A percentile compares a stretch with the other conserved stretches of the same genome.
Evolutionary conservation across 2,113 vertebrate species (phyloP).

Genomic region (Tenrec ecaudatus): DNA sequence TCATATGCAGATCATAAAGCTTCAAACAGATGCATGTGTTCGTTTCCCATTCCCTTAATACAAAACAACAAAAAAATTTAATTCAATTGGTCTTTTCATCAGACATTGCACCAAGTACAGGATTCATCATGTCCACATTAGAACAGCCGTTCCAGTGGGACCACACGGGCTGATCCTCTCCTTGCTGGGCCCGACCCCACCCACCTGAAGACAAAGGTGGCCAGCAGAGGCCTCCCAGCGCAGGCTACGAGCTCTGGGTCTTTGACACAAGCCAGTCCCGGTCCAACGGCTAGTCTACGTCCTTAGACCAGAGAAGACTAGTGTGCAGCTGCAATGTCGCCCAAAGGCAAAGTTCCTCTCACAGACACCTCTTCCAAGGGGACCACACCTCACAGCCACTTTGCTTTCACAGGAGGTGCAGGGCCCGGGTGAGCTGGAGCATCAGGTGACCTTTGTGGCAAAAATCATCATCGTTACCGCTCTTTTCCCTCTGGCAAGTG

Average conservation of each 20-base stretch:
- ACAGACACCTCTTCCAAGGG: neutral
- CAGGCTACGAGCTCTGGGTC: constrained; percentile 53
- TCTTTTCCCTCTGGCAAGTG: constrained; percentile 73
- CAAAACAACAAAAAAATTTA: constrained; percentile 38
- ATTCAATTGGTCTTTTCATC: constrained; percentile 57
- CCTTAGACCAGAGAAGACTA: constrained; percentile 60
- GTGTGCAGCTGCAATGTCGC: neutral
- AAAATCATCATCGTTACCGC: constrained; percentile 76
- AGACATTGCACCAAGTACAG: constrained; percentile 73
- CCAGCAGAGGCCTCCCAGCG: constrained; percentile 46
- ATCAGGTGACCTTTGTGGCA: constrained; percentile 63
- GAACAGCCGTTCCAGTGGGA: constrained; percentile 56
- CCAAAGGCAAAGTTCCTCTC: constrained; percentile 56
- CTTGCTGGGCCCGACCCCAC: constrained; percentile 53
- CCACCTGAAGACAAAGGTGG: neutral
- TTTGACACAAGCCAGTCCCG: neutral
- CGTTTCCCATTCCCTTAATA: constrained; percentile 76
- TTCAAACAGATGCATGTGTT: constrained; percentile 74
- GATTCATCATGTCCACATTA: constrained; percentile 61
- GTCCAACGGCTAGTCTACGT: constrained; percentile 51
- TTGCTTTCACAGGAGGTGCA: neutral
- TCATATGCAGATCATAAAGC: constrained; percentile 72
- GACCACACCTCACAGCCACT: neutral
- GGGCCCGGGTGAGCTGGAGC: constrained; percentile 47
- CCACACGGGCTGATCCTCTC: constrained; percentile 18